Base-by-base conservation (phyloP, 2,113 vertebrate species). In the Phaethon lepturus region DNA sequence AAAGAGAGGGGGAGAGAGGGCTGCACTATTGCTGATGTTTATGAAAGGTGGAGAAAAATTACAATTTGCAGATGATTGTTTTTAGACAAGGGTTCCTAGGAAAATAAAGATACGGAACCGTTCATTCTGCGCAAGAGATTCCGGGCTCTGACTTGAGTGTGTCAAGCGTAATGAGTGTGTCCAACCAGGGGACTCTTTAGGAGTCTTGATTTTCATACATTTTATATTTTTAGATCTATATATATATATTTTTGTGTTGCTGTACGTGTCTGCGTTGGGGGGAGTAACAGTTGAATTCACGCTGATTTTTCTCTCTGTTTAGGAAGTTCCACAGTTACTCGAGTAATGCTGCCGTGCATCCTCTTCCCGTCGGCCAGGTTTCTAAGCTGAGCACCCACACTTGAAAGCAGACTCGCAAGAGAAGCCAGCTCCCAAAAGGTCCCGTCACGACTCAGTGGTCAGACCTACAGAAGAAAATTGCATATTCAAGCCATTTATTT, bases 1-100 rank as follows among this genome's bases (percentile, higher is more conserved):
- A 69, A 94, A 96, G 95, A 96, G 95, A 96, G 96, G 76, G 95
- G 93, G 84, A 93, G 86, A 95, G 86, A 92, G 68, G 58, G 86
- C 62, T 92, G 80, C 3, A 13, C 92, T 95, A 81, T 93, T 93
- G 96, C 90, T 96, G 86, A 82, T 98, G 96, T 97, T 98, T 98
- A 94, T 98, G 97, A 97, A 97, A 97, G 85, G 58, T 82, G 62
- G 63, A 92, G 90, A 96, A 97, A 96, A 96, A 98, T 97, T 98
- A 86, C 95, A 78, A 87, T 98, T 97, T 97, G 93, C 92, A 97
- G 94, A 97, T 97, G 97, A 98, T 94, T 68, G 90, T 58, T 94
- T 93, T 88, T 73, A 78, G 50, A 91, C 76, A 77, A 93, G 76
- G 56, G 47, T 59, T 90, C 66, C 89, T 11, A 5, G 45, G 75